Percentiles rank a stretch among this genome's conserved stretches.
phyloP scores from a whole-genome alignment of 2,888 invertebrate genomes.

The Sminthurides aquaticus region DNA sequence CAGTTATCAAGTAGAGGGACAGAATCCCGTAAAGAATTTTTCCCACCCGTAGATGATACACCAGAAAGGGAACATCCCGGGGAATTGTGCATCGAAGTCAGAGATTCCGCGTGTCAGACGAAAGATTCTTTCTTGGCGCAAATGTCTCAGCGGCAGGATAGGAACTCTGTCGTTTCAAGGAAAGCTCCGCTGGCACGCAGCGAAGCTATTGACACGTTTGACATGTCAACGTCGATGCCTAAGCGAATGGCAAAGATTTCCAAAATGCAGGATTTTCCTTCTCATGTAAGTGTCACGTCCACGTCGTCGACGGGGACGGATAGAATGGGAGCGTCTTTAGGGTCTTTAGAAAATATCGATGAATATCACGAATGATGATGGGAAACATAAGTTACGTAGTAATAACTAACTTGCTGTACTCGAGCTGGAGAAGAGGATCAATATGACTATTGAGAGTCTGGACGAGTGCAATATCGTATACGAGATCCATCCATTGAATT shows the following conservation, averaged over 20 bases:
- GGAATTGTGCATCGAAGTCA: conserved; percentile 30
- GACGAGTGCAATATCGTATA: no score
- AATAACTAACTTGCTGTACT: no score
- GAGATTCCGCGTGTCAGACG: conserved; percentile 39
- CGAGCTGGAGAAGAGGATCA: no score
- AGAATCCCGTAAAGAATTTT: conserved; percentile 14
- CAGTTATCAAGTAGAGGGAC: not conserved
- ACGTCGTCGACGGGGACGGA: conserved; percentile 12
- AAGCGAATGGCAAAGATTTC: conserved; percentile 6
- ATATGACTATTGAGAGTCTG: no score
- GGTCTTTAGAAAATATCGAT: conserved; percentile 22
- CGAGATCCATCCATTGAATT: no score
- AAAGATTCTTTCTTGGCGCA: conserved; percentile 27
- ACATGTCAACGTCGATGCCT: conserved; percentile 15
- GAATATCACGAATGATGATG: conserved; percentile 22
- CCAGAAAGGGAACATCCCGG: conserved; percentile 17
- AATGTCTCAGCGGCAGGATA: conserved; percentile 14
- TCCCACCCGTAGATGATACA: conserved; percentile 6
- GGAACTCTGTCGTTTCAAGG: not conserved
- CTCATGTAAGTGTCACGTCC: conserved; percentile 17
- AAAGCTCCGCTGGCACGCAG: conserved; percentile 32
- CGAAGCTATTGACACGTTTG: conserved; percentile 25
- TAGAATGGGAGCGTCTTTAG: conserved; percentile 12
- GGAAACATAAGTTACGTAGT: no score
- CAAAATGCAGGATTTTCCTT: conserved; percentile 18